Base-by-base conservation (phyloP, 2,113 vertebrate genomes). In the Paraplagusia blochii region DNA sequence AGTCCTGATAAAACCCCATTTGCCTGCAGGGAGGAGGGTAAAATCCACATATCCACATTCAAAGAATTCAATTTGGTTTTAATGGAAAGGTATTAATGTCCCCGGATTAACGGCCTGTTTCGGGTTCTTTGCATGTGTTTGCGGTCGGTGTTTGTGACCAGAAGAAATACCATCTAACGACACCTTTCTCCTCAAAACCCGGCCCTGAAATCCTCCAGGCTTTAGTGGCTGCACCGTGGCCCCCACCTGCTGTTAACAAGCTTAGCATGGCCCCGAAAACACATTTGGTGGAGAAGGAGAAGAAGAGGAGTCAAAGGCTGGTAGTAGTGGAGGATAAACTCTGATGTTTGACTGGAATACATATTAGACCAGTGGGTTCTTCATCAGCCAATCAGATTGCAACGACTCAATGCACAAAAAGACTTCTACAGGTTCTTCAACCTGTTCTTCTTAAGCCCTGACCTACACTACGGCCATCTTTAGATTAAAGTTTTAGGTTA, bases 1-100 rank as follows among this genome's bases (percentile, higher is more conserved):
- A 50, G 44, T 54, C 66, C 74, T 64, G 82, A 86, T 85, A 85
- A 85, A 80, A 39, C 61, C 54, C 56, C 61, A 45, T 76, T 58
- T 64, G 53, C 51, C 36, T 72, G 38, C 22, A 29, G 22, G 22
- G 22, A 29, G 22, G 22, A 29, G 22, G 22, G 22, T 55, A 62
- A 66, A 68, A 66, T 48, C 16, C 42, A 47, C 22, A 0, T n/a
- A 42, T 18, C 5, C 11, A 48, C 46, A 53, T 70, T 55, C 12
- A 52, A 39, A 58, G 16, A 67, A 72, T 56, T 76, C 13, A 50
- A 60, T 65, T 44, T 36, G 34, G 12, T 22, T 65, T 72, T 39
- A 60, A 63, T 55, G 19, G 40, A 53, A 9, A 29, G 14, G 17
- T 11, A 56, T 59, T 56, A 63, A 65, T 50, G 47, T 45, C 15